These are phyloP conservation scores for Platycercus adscitus DNA, from an alignment of 2,113 vertebrate species.

Conservation along the genomic window DNA sequence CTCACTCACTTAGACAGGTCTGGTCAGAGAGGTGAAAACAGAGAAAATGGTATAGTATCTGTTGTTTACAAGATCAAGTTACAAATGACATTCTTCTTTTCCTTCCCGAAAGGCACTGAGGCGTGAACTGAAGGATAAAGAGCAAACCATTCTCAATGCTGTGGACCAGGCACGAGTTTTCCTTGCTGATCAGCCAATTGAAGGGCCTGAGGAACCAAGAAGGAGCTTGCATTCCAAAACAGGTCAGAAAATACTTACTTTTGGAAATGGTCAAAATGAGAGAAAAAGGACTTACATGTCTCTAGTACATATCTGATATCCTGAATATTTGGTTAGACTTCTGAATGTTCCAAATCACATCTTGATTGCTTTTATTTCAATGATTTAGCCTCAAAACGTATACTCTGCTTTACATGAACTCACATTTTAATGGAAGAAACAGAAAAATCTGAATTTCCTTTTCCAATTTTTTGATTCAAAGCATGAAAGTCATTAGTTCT, in stretches of 20 bases:
- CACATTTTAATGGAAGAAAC: not conserved
- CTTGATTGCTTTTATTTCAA: not conserved
- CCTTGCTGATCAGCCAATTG: conserved; percentile 95
- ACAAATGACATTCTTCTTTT: conserved; percentile 18
- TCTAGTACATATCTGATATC: not conserved
- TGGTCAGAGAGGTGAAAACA: not conserved
- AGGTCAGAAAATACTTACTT: conserved; percentile 72
- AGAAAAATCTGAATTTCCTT: not conserved
- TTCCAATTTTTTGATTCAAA: not conserved
- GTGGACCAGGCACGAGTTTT: conserved; percentile 93
- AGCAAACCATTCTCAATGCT: conserved; percentile 84
- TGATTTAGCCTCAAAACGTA: not conserved
- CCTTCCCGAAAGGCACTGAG: conserved; percentile 80
- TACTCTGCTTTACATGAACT: not conserved
- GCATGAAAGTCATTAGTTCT: not conserved
- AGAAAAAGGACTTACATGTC: not conserved
- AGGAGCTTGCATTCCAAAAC: conserved; percentile 88
- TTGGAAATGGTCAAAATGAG: not conserved
- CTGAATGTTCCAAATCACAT: not conserved
- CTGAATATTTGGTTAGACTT: not conserved
- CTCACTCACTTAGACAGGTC: not conserved
- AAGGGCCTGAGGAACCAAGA: conserved; percentile 93
- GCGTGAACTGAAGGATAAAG: conserved; percentile 90
- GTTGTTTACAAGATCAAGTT: not conserved
- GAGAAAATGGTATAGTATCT: not conserved